These are phyloP conservation scores for Lycaena phlaeas DNA, from an alignment of 2,888 invertebrate species.

Conservation along the genomic window DNA sequence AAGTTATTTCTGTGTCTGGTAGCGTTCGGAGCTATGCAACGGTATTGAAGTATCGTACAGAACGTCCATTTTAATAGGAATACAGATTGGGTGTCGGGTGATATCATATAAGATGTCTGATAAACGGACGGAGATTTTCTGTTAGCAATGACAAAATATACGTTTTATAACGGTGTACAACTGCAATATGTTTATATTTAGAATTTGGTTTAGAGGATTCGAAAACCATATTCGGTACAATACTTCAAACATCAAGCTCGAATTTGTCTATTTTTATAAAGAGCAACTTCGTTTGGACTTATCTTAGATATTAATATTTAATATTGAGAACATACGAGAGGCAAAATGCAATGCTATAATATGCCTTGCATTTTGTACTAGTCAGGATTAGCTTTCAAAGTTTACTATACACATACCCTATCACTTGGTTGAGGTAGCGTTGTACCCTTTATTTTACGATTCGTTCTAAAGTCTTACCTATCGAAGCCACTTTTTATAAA, in stretches of 20 bases:
- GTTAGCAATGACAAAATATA: conserved; percentile 10
- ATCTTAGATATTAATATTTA: neutral
- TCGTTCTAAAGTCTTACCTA: conserved; percentile 1
- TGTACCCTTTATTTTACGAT: conserved; percentile 6
- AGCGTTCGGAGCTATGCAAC: conserved; percentile 5
- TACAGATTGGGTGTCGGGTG: neutral
- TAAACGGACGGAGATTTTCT: conserved; percentile 28
- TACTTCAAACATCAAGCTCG: conserved; percentile 6
- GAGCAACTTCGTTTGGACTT: conserved; percentile 1
- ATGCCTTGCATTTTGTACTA: neutral
- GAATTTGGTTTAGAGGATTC: conserved; percentile 8
- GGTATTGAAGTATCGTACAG: conserved; percentile 8
- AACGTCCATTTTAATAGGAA: conserved; percentile 9
- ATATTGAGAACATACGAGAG: neutral
- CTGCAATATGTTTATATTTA: conserved; percentile 5
- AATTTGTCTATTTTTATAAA: conserved; percentile 7
- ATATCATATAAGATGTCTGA: conserved; percentile 14
- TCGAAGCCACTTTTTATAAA: conserved; percentile 10
- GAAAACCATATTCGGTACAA: conserved; percentile 11
- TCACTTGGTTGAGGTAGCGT: conserved; percentile 7
- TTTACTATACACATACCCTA: neutral
- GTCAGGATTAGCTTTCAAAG: neutral
- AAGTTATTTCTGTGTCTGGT: conserved; percentile 18
- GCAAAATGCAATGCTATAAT: neutral
- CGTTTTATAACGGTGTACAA: conserved; percentile 4